Base-by-base conservation (phyloP, 2,888 invertebrate genomes). In the Odiellus spinosus region DNA sequence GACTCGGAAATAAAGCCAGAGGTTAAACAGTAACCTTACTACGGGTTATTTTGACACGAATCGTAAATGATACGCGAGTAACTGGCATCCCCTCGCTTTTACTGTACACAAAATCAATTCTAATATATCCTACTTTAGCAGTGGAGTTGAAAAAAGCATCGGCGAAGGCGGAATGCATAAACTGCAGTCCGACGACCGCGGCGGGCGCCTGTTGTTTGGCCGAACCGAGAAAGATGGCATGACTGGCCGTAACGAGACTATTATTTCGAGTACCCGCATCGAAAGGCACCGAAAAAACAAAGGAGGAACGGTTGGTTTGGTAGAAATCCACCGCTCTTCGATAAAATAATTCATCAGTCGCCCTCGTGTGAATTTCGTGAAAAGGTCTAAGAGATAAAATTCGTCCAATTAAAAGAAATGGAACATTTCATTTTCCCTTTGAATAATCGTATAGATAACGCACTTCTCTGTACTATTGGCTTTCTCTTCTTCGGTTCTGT, bases 101-200 rank as follows among this genome's bases (percentile, higher is more conserved):
- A n/a, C n/a, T n/a, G n/a, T n/a, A n/a, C n/a, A n/a, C n/a, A n/a
- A n/a, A n/a, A n/a, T n/a, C n/a, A n/a, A n/a, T n/a, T n/a, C n/a
- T n/a, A n/a, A n/a, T n/a, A n/a, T n/a, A n/a, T n/a, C 69, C 71
- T 71, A 86, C 87, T 62, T 82, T 78, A 32, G 86, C 83, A 14
- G 88, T 88, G 42, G 86, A 82, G 58, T 88, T 87, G 56, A 82
- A 74, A 63, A 90, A 90, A 66, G 84, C 83, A 44, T 78, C 76
- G 2, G 82, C 79, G 55, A 90, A 72, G 1, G 80, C 80, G 5
- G 82, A 78, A 61, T 88, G 78, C 56, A 82, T 80, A 66, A 86
- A 86, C 61, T 87, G 85, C 26, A 90, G 65, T 1, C 90, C 90
- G n/a, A 88, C 87, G 3, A 90, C 90, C 1, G 86, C 90, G 0